Conservation (phyloP, 2,888 invertebrate species). For the Heliothis peltigera region DNA sequence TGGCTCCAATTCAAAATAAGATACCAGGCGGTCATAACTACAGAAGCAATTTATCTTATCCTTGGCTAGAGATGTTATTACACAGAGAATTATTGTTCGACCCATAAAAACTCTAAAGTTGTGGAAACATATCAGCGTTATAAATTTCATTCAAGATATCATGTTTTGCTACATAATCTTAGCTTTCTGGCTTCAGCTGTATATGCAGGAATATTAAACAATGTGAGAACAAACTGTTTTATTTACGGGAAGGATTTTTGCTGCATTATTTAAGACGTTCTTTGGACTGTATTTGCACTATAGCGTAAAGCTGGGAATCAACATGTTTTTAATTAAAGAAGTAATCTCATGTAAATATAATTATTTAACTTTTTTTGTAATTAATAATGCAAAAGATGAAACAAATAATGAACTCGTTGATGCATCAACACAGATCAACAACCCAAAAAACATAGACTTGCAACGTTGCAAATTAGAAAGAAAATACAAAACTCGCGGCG, state of each 20-base stretch:
- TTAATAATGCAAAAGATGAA: neutral
- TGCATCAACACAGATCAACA: conserved; percentile 17
- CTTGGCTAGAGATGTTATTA: conserved; percentile 50
- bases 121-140: conserved; percentile 48
- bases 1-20: conserved; percentile 56
- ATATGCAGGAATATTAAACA: neutral
- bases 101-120: conserved; percentile 53
- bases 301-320: neutral
- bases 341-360: too few relatives aligned
- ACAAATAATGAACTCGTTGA: conserved; percentile 14
- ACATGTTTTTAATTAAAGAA: too few relatives aligned
- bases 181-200: conserved; percentile 10
- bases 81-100: conserved; percentile 45
- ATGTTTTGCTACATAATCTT: conserved; percentile 40
- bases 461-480: conserved; percentile 62
- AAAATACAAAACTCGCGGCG: conserved; percentile 61
- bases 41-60: conserved; percentile 46
- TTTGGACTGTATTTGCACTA: neutral
- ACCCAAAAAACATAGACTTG: conserved; percentile 34
- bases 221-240: conserved; percentile 1
- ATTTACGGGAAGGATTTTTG: neutral
- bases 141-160: conserved; percentile 47
- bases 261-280: neutral
- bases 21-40: conserved; percentile 54
- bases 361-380: too few relatives aligned